Conservation (phyloP, 2,888 invertebrate genomes). For the Baccha elongata region DNA sequence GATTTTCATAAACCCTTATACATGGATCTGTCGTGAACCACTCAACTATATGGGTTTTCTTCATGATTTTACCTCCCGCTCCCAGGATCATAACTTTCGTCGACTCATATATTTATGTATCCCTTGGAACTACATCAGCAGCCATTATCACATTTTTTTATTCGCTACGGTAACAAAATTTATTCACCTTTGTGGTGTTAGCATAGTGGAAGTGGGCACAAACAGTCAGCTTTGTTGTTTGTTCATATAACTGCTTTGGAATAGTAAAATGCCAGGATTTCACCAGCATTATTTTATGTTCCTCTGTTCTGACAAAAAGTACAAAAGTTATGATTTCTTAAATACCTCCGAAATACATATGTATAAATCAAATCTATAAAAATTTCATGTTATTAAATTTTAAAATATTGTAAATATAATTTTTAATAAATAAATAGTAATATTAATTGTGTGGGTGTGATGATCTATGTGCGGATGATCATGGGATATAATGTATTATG, state of each 20-base stretch:
- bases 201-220: slow-evolving; percentile 2
- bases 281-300: not conserved
- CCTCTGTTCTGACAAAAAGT: too few relatives aligned
- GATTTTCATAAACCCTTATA: slow-evolving; percentile 30
- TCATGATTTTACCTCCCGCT: not conserved
- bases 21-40: slow-evolving; percentile 18
- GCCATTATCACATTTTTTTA: slow-evolving; percentile 69
- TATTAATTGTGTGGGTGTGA: too few relatives aligned
- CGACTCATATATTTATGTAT: slow-evolving; percentile 64
- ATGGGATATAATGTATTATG: too few relatives aligned
- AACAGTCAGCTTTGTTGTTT: slow-evolving; percentile 16
- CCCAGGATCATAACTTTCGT: slow-evolving; percentile 44
- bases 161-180: slow-evolving; percentile 45
- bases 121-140: slow-evolving; percentile 63
- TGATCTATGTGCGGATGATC: too few relatives aligned
- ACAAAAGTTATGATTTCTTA: too few relatives aligned
- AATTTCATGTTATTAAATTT: too few relatives aligned
- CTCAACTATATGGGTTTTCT: slow-evolving; percentile 8
- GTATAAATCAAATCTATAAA: too few relatives aligned
- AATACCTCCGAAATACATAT: too few relatives aligned
- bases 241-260: slow-evolving; percentile 11
- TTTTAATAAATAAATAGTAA: too few relatives aligned
- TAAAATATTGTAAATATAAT: too few relatives aligned
- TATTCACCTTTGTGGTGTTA: slow-evolving; percentile 39
- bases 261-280: slow-evolving; percentile 10